Conservation (phyloP, 2,797 vertebrate genomes). For the Micropoecilia bifurca region DNA sequence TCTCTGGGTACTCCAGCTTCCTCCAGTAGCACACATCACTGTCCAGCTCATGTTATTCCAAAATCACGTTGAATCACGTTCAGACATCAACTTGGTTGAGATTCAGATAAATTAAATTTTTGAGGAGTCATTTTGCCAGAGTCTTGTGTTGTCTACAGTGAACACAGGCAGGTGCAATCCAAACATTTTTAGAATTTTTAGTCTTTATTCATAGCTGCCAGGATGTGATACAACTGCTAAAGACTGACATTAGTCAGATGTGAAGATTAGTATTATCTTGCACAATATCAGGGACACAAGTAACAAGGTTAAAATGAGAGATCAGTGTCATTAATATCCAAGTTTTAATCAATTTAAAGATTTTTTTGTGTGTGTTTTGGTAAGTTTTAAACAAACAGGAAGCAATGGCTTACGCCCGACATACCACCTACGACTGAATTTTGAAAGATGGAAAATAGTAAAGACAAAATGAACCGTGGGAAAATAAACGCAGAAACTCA, state of each 20-base stretch:
- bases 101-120: background rate
- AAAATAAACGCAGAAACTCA: background rate
- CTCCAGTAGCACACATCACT: background rate
- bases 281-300: too few species aligned
- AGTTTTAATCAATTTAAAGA: background rate
- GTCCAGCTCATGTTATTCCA: too few species aligned
- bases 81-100: background rate
- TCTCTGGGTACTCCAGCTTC: background rate
- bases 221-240: background rate
- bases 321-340: background rate
- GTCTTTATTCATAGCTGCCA: background rate
- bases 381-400: constrained; percentile 10
- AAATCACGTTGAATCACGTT: background rate
- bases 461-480: constrained; percentile 2
- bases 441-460: constrained; percentile 11
- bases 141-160: background rate
- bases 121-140: background rate
- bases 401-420: constrained; percentile 22
- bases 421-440: constrained; percentile 38
- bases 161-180: background rate
- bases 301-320: background rate
- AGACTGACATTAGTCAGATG: too few species aligned
- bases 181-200: background rate
- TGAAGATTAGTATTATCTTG: too few species aligned
- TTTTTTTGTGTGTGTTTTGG: background rate